Conservation (phyloP, 2,888 invertebrate genomes). For the Tethea ocularis region DNA sequence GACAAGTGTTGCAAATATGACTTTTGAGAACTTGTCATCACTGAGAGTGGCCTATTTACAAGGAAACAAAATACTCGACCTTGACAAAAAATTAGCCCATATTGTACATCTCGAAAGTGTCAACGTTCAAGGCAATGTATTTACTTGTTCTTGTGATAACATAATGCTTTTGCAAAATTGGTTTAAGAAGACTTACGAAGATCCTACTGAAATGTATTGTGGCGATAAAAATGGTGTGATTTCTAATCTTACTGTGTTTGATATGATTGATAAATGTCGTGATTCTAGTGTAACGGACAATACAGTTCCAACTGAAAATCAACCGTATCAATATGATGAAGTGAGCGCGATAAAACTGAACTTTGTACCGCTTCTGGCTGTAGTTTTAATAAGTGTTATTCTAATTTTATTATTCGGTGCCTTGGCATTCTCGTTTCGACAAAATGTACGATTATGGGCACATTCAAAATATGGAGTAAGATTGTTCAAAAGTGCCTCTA, state of each 20-base stretch:
- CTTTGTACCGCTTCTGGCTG: conserved; percentile 90
- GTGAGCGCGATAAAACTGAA: conserved; percentile 86
- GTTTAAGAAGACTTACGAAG: conserved; percentile 86
- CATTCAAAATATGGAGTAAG: conserved; percentile 91
- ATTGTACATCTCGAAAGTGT: conserved; percentile 85
- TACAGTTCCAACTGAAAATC: conserved; percentile 82
- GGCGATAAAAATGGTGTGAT: conserved; percentile 76
- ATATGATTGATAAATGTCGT: conserved; percentile 76
- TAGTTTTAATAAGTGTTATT: conserved; percentile 88
- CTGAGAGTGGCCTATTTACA: conserved; percentile 89
- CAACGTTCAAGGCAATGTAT: conserved; percentile 88
- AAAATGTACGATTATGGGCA: conserved; percentile 91
- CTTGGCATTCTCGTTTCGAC: conserved; percentile 89
- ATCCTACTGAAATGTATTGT: conserved; percentile 87
- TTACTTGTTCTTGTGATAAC: conserved; percentile 91
- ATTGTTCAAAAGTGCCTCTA: conserved; percentile 86
- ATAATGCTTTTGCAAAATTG: conserved; percentile 86
- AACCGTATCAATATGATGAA: conserved; percentile 86
- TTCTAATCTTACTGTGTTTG: conserved; percentile 75
- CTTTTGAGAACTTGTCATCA: conserved; percentile 88
- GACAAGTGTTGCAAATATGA: conserved; percentile 87
- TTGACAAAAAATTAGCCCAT: conserved; percentile 86
- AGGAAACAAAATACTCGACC: conserved; percentile 89
- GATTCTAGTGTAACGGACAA: conserved; percentile 77
- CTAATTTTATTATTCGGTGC: conserved; percentile 88